Evolutionary conservation across 2,888 invertebrate species (phyloP).

Genomic region (Hypomecis atomaria): DNA sequence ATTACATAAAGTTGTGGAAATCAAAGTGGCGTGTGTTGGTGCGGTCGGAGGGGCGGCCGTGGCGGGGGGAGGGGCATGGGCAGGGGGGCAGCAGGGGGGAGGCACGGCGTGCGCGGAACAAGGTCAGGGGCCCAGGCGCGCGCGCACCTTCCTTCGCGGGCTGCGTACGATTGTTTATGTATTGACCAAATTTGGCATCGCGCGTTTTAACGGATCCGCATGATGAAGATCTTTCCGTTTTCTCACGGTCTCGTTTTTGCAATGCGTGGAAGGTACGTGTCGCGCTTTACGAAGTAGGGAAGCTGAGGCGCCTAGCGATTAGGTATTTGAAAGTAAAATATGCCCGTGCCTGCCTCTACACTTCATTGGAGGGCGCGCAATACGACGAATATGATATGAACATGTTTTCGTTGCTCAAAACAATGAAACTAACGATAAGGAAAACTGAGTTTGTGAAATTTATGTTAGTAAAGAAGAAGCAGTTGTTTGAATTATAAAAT

Average conservation of each 20-base stretch:
- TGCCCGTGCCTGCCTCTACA: conserved; percentile 1
- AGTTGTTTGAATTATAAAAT: not conserved
- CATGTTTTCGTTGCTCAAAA: not conserved
- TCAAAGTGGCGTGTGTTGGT: conserved; percentile 60
- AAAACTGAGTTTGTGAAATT: not conserved
- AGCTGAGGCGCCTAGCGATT: conserved; percentile 13
- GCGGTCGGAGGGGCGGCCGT: conserved; percentile 46
- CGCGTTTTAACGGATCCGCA: conserved; percentile 39
- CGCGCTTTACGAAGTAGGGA: conserved; percentile 9
- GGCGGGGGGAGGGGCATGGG: conserved; percentile 42
- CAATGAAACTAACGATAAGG: not conserved
- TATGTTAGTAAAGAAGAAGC: not conserved
- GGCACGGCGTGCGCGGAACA: conserved; percentile 61
- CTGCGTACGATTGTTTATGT: conserved; percentile 46
- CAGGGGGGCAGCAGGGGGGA: conserved; percentile 47
- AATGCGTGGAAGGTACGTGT: conserved; percentile 23
- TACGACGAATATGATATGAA: not conserved
- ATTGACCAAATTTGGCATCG: conserved; percentile 55
- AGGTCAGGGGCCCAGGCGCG: conserved; percentile 76
- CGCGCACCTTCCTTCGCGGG: conserved; percentile 55
- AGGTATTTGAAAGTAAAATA: conserved; percentile 20
- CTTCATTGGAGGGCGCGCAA: conserved; percentile 4
- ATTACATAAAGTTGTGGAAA: conserved; percentile 69
- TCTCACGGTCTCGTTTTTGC: conserved; percentile 39
- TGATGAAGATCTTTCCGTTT: conserved; percentile 38